phyloP scores from a whole-genome alignment of 2,888 invertebrate genomes.

The Nemurella pictetii region DNA sequence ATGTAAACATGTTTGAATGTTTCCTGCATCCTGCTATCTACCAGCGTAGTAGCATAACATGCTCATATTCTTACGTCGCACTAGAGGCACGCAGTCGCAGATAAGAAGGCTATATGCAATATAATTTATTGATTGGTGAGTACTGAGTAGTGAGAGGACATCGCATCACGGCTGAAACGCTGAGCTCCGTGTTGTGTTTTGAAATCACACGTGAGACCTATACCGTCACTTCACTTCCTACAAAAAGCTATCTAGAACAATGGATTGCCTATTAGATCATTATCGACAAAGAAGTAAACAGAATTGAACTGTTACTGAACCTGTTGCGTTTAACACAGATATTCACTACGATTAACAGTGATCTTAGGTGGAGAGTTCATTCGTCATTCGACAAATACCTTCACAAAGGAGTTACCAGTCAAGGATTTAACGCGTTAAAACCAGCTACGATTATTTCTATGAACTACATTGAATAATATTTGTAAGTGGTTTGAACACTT shows the following conservation, averaged over 20 bases:
- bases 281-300: neutral
- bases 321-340: neutral
- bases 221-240: neutral
- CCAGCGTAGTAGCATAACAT: neutral
- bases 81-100: neutral
- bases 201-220: neutral
- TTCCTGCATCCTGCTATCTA: neutral
- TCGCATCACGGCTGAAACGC: neutral
- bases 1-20: neutral
- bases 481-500: neutral
- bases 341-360: neutral
- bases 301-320: neutral
- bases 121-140: neutral
- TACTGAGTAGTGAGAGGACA: neutral
- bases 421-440: neutral
- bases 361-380: neutral
- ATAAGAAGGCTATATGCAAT: neutral
- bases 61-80: neutral
- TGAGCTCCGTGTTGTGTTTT: neutral
- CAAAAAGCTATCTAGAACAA: neutral
- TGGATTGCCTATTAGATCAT: neutral
- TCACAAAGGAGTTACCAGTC: neutral
- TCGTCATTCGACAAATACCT: neutral
- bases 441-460: neutral
- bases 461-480: neutral